phyloP scores from a whole-genome alignment of 2,888 invertebrate genomes.

The Eupithecia inturbata region DNA sequence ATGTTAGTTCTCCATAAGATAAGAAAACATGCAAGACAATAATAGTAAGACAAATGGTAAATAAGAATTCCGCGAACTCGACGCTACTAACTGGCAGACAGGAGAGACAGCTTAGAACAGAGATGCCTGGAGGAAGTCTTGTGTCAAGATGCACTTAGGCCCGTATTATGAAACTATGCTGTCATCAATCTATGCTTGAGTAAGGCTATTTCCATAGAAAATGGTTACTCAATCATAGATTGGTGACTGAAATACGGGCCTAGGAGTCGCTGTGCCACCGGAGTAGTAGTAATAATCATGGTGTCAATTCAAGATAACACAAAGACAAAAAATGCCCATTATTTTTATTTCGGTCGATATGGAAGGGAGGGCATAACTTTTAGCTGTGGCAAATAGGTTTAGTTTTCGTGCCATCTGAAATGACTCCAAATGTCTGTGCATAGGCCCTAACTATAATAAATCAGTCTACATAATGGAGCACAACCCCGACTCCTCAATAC shows the following conservation, averaged over 20 bases:
- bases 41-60: neutral
- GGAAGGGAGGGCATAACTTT: too few species aligned
- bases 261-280: too few species aligned
- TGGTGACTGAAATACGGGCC: too few species aligned
- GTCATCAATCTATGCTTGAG: too few species aligned
- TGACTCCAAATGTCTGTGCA: neutral
- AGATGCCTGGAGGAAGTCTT: neutral
- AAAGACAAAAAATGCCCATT: neutral
- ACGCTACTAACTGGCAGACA: neutral
- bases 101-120: neutral
- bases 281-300: too few species aligned
- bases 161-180: too few species aligned
- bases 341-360: neutral
- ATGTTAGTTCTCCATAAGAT: neutral
- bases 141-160: too few species aligned
- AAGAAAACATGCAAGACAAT: neutral
- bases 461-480: slow-evolving; percentile 91
- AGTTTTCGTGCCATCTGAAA: neutral
- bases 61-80: neutral
- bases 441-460: slow-evolving; percentile 16
- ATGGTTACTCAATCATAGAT: too few species aligned
- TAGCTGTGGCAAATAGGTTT: too few species aligned
- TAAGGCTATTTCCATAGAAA: too few species aligned
- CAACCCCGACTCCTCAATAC: slow-evolving; percentile 92
- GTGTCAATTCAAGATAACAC: too few species aligned